Evolutionary conservation across 2,888 invertebrate species (phyloP).

Genomic region (Acanthopleura granulata): DNA sequence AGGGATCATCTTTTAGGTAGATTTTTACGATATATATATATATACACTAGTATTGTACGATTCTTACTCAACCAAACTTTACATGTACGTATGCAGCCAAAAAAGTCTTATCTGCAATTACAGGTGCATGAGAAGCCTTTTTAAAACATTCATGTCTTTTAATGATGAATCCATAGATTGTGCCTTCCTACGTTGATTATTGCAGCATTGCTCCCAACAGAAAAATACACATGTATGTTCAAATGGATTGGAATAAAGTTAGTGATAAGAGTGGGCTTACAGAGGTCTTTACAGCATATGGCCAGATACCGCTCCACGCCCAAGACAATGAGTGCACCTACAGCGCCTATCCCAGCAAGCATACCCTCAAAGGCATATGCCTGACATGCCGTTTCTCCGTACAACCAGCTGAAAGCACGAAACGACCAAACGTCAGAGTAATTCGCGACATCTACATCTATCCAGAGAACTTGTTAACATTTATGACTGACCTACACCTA

Average conservation of each 20-base stretch:
- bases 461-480: no score
- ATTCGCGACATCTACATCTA: background rate
- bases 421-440: background rate
- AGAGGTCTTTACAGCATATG: constrained; percentile 31
- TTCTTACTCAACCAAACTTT: no score
- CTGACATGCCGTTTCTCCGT: constrained; percentile 55
- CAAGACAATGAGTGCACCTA: constrained; percentile 46
- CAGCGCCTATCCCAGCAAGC: constrained; percentile 56
- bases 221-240: background rate
- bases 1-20: no score
- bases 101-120: no score
- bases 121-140: no score
- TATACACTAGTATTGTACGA: no score
- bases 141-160: no score
- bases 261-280: constrained; percentile 31
- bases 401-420: constrained; percentile 57
- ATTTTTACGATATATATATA: no score
- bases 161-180: no score
- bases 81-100: no score
- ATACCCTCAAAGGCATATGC: constrained; percentile 59
- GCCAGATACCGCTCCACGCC: constrained; percentile 54
- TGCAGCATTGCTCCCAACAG: background rate
- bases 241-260: background rate
- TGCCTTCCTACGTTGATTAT: no score
- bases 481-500: no score